Conservation (phyloP, 2,797 vertebrate species). For the Phoxinus dragarum region DNA sequence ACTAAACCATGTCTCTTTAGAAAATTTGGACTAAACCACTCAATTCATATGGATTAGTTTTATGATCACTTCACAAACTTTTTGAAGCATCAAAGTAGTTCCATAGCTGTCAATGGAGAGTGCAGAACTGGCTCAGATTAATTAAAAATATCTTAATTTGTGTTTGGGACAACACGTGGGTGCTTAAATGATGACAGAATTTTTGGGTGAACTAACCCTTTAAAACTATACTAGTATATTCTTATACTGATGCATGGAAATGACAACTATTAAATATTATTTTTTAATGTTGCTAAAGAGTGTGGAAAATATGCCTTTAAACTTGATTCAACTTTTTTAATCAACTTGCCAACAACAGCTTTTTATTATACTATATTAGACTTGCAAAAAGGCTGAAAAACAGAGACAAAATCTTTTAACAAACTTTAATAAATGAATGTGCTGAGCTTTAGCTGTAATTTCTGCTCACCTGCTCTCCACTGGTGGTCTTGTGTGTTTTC, state of each 20-base stretch:
- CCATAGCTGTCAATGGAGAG: too few species aligned
- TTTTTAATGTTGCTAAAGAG: neutral
- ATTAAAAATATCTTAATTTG: too few species aligned
- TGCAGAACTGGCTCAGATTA: too few species aligned
- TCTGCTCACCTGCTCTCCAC: conserved; percentile 76
- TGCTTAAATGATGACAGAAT: neutral
- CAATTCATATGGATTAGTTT: too few species aligned
- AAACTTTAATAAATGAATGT: neutral
- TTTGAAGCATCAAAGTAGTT: too few species aligned
- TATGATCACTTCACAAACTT: too few species aligned
- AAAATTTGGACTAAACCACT: too few species aligned
- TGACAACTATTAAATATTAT: neutral
- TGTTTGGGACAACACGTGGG: neutral
- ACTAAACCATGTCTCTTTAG: too few species aligned
- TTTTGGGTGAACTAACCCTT: neutral
- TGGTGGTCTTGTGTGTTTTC: conserved; percentile 64
- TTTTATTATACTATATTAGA: neutral
- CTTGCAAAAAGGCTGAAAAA: neutral
- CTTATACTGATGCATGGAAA: neutral
- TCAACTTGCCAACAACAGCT: neutral
- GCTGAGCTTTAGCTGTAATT: conserved; percentile 35
- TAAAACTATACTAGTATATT: neutral
- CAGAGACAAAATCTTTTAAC: neutral
- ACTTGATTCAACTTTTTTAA: neutral
- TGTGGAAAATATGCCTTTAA: neutral